A percentile compares a stretch with the other conserved stretches of the same genome.
These are phyloP conservation scores for Magallana ariakensis DNA, from an alignment of 1,140 invertebrate genomes.

Conservation along the genomic window DNA sequence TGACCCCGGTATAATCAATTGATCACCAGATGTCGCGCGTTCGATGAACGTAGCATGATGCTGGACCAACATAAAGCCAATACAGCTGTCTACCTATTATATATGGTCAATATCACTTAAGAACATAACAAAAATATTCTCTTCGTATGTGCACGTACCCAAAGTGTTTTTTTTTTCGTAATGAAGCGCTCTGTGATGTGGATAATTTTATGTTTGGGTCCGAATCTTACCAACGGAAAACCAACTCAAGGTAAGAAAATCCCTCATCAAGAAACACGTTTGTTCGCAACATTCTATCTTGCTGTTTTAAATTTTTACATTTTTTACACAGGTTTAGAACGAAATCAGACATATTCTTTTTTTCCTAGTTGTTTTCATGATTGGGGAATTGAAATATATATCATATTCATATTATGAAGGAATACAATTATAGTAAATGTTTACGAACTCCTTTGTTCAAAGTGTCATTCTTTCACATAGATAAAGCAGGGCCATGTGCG, in stretches of 20 bases:
- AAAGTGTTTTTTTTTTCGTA: neutral
- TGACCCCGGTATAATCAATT: neutral
- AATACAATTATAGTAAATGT: too few species aligned
- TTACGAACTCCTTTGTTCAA: too few species aligned
- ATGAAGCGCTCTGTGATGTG: constrained; percentile 1
- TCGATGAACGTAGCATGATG: constrained; percentile 16
- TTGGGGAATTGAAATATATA: too few species aligned
- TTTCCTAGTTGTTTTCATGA: too few species aligned
- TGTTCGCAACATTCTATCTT: too few species aligned
- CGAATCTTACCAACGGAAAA: neutral
- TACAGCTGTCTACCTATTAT: neutral
- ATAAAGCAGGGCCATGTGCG: constrained; percentile 47
- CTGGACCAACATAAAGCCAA: neutral
- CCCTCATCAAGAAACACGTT: too few species aligned
- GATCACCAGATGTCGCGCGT: neutral
- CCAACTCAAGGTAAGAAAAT: neutral
- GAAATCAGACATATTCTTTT: too few species aligned
- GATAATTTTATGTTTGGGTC: neutral
- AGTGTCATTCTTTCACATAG: neutral
- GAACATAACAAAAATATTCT: neutral
- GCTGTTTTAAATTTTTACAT: too few species aligned
- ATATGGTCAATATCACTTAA: constrained; percentile 1
- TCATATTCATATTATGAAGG: too few species aligned
- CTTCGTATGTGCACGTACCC: neutral
- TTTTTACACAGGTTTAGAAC: too few species aligned